Conservation (phyloP, 2,113 vertebrate genomes). For the Serilophus lunatus region DNA sequence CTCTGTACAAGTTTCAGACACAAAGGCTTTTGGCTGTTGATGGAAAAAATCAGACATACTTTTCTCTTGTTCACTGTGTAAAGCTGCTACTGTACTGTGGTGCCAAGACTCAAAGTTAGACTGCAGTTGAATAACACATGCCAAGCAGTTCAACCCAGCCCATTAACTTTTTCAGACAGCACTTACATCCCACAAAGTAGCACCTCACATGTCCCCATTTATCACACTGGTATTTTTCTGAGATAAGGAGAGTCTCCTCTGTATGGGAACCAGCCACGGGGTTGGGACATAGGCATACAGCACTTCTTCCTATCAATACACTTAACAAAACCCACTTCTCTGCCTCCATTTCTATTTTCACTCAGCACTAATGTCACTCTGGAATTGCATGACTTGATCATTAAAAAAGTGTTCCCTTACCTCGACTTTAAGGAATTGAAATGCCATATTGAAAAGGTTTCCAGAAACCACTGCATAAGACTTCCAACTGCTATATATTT, state of each 20-base stretch:
- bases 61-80: slow-evolving; percentile 4
- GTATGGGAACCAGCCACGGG: neutral
- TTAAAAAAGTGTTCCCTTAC: neutral
- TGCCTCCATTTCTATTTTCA: neutral
- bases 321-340: neutral
- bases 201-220: neutral
- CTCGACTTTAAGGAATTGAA: neutral
- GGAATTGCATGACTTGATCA: neutral
- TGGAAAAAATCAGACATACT: slow-evolving; percentile 59
- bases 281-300: rapidly evolving
- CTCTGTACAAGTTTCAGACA: slow-evolving; percentile 19
- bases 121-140: slow-evolving; percentile 54
- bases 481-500: neutral
- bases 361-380: neutral
- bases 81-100: slow-evolving; percentile 23
- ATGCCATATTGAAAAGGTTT: neutral
- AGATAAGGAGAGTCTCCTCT: neutral
- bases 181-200: neutral
- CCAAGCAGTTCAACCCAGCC: slow-evolving; percentile 17
- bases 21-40: slow-evolving; percentile 59
- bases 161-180: neutral
- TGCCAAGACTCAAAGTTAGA: slow-evolving; percentile 55
- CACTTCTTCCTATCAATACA: neutral
- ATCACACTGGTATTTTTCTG: neutral
- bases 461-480: neutral